Base-by-base conservation (phyloP, 2,113 vertebrate species). In the Engraulis encrasicolus region DNA sequence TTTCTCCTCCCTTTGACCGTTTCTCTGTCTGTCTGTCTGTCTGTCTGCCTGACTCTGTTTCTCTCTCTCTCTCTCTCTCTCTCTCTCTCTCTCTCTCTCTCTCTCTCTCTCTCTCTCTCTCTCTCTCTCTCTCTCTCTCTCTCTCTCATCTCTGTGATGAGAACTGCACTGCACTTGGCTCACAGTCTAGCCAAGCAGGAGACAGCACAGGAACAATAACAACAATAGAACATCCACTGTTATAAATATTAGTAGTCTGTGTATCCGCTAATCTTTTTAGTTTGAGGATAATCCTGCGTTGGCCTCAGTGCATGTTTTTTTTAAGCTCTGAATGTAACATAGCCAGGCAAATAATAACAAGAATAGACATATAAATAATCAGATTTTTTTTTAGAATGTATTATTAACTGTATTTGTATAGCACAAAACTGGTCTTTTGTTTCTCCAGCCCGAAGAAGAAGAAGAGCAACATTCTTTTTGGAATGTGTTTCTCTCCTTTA, bases 231-330 rank as follows among this genome's bases (percentile, higher is more conserved):
- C 66, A 74, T 74, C 27, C 27, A 74, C 54, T 66, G n/a, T 27
- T 15, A n/a, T 23, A 66, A 66, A 66, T 66, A 66, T 66, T 66
- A 66, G 58, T 66, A 23, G 23, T 66, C 58, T 66, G 58, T 23
- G 27, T 66, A 23, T 9, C 58, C n/a, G 23, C 58, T 66, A 66
- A 66, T 66, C 58, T 27, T 14, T 66, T 66, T 66, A 74, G 66
- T 36, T 36, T 15, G 2, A 3, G 66, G 66, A 74, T 74, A 74
- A 74, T 74, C 66, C 15, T 3, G 0, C 15, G 66, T 36, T 31
- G 61, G 61, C 61, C 61, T 31, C 61, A 1, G 20, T 45, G 40
- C n/a, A n/a, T n/a, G n/a, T 3, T 45, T 45, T 6, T 71, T 4
- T 74, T 74, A 74, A 34, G 31, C 66, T 74, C 14, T 31, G 18